phyloP scores from a whole-genome alignment of 2,888 invertebrate species.

The Dermolepida albohirtum region DNA sequence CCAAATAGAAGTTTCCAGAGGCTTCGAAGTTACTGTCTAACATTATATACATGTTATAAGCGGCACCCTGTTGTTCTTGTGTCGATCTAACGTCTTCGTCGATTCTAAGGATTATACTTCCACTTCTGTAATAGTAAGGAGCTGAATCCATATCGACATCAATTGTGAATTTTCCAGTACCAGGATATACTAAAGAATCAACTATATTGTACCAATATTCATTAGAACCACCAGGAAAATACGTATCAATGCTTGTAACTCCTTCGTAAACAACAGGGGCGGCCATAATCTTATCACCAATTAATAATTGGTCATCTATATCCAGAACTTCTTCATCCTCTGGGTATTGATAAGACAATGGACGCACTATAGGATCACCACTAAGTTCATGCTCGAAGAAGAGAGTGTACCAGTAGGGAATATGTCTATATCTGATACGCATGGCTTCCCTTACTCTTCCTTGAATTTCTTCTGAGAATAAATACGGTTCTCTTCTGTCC shows the following conservation, averaged over 20 bases:
- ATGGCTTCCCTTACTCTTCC: constrained; percentile 66
- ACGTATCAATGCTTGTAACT: constrained; percentile 78
- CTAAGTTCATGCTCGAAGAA: constrained; percentile 87
- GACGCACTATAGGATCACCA: constrained; percentile 89
- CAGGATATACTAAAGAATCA: constrained; percentile 11
- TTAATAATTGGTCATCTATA: constrained; percentile 83
- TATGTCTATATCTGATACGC: constrained; percentile 82
- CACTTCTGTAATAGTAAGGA: constrained; percentile 56
- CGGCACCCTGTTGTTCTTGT: constrained; percentile 50
- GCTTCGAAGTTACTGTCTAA: constrained; percentile 70
- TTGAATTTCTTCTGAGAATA: constrained; percentile 79
- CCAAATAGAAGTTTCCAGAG: constrained; percentile 83
- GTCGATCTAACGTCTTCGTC: constrained; percentile 49
- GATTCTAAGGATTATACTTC: constrained; percentile 54
- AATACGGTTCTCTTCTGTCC: constrained; percentile 94
- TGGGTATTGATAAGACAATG: constrained; percentile 91
- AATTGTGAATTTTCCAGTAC: constrained; percentile 6
- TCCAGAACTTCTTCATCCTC: constrained; percentile 78
- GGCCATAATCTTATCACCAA: constrained; percentile 86
- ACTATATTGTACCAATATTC: constrained; percentile 88
- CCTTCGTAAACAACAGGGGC: constrained; percentile 85
- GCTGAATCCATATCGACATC: constrained; percentile 35
- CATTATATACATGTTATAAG: constrained; percentile 51
- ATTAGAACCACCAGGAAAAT: constrained; percentile 83
- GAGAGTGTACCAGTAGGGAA: constrained; percentile 90